phyloP scores from a whole-genome alignment of 92 coral and sea anemone genomes.

The Parazoanthus darwini region DNA sequence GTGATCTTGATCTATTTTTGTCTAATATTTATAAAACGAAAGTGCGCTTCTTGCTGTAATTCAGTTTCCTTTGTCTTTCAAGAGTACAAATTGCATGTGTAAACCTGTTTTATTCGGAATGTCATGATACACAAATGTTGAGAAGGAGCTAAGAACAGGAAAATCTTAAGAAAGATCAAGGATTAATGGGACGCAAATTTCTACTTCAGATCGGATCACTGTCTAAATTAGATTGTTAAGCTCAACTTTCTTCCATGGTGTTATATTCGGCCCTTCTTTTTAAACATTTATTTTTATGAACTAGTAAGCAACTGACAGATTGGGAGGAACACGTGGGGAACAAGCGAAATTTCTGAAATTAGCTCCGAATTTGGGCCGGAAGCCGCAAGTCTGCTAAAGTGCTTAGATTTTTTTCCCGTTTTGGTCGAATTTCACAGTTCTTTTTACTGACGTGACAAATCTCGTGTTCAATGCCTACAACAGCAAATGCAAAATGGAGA shows the following conservation, averaged over 20 bases:
- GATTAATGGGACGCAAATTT: slow-evolving; percentile 1
- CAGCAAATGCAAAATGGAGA: slow-evolving; percentile 4
- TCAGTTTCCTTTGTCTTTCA: slow-evolving; percentile 38
- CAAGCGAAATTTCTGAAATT: background rate
- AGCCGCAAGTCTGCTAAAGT: background rate
- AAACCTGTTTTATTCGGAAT: slow-evolving; percentile 31
- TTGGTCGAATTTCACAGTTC: background rate
- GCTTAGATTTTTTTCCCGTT: slow-evolving; percentile 11
- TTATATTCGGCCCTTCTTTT: slow-evolving; percentile 2
- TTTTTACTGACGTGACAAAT: background rate
- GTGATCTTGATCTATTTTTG: background rate
- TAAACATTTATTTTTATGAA: slow-evolving; percentile 8
- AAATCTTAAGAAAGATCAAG: slow-evolving; percentile 8
- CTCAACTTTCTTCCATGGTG: slow-evolving; percentile 3
- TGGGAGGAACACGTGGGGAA: background rate
- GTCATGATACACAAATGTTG: slow-evolving; percentile 20
- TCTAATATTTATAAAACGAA: background rate
- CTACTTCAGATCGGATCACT: slow-evolving; percentile 26
- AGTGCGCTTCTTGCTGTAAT: slow-evolving; percentile 16
- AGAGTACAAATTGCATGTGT: slow-evolving; percentile 35
- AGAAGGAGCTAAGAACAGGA: slow-evolving; percentile 9
- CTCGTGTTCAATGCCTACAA: background rate
- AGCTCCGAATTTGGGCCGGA: slow-evolving; percentile 10
- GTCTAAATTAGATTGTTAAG: background rate
- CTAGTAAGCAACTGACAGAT: background rate